Conservation (phyloP, 2,888 invertebrate genomes). For the Dynastes hyllus region DNA sequence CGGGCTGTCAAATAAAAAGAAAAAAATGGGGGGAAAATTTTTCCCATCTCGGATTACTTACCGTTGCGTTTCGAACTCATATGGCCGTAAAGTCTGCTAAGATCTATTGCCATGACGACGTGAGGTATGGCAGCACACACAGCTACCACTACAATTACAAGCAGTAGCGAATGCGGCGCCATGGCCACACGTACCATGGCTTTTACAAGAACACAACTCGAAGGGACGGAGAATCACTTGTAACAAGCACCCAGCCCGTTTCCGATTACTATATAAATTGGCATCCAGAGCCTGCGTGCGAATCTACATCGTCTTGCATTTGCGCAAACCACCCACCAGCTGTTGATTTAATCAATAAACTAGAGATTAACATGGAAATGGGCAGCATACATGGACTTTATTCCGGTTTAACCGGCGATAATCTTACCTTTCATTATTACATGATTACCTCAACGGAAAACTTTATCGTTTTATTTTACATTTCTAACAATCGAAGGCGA, state of each 20-base stretch:
- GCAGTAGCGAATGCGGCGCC: slow-evolving; percentile 68
- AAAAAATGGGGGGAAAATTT: not conserved
- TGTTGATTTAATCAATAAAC: slow-evolving; percentile 63
- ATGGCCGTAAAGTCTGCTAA: slow-evolving; percentile 88
- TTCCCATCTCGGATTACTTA: slow-evolving; percentile 68
- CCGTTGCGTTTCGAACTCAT: slow-evolving; percentile 81
- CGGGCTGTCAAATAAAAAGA: not conserved
- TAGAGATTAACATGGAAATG: slow-evolving; percentile 24
- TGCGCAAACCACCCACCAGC: slow-evolving; percentile 65
- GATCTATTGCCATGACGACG: slow-evolving; percentile 82
- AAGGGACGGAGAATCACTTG: slow-evolving; percentile 64
- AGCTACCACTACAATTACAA: slow-evolving; percentile 73
- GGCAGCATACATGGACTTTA: not conserved
- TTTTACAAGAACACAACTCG: slow-evolving; percentile 64
- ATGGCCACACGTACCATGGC: slow-evolving; percentile 69
- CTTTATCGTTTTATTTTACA: slow-evolving; percentile 1
- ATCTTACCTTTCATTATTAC: slow-evolving; percentile 10
- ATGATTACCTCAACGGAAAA: not conserved
- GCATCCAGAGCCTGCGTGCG: slow-evolving; percentile 62
- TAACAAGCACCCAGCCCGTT: slow-evolving; percentile 63
- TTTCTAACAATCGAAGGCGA: not conserved
- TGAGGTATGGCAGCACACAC: slow-evolving; percentile 80
- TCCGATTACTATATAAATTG: slow-evolving; percentile 58
- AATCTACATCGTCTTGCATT: slow-evolving; percentile 57
- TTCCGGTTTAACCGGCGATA: not conserved